phyloP scores from a whole-genome alignment of 2,797 vertebrate genomes.

The Lithobates sylvaticus region DNA sequence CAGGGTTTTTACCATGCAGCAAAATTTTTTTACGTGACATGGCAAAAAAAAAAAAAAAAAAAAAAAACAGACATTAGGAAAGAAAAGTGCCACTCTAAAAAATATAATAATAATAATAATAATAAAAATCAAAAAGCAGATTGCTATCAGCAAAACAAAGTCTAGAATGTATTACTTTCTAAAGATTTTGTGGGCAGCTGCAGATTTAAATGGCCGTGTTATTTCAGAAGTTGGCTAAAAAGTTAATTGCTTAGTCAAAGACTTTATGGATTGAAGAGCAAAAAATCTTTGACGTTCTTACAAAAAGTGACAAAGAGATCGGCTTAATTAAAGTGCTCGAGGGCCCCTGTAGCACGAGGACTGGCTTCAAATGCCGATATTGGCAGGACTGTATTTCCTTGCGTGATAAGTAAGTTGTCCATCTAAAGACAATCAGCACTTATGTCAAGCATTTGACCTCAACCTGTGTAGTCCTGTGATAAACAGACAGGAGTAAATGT shows the following conservation, averaged over 20 bases:
- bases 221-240: conserved; percentile 4
- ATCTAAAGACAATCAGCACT: conserved; percentile 10
- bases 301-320: conserved; percentile 51
- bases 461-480: conserved; percentile 16
- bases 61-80: conserved; percentile 20
- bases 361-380: conserved; percentile 44
- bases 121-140: conserved; percentile 32
- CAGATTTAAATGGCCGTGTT: conserved; percentile 11
- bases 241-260: conserved; percentile 49
- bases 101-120: conserved; percentile 35
- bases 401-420: conserved; percentile 42
- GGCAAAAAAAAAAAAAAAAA: conserved; percentile 37
- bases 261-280: conserved; percentile 38
- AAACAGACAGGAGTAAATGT: not conserved
- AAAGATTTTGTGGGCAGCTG: conserved; percentile 12
- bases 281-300: conserved; percentile 46
- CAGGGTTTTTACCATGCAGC: conserved; percentile 6
- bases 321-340: conserved; percentile 53
- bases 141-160: conserved; percentile 9
- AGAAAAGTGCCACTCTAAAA: conserved; percentile 24
- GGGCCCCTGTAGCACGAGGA: conserved; percentile 21
- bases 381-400: conserved; percentile 47
- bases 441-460: conserved; percentile 50
- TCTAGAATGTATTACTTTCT: conserved; percentile 15
- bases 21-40: conserved; percentile 39